Evolutionary conservation across 1,140 invertebrate species (phyloP), one percentile per base, ranked within the genome.

Genomic region (Leguminivora glycinivorella): DNA sequence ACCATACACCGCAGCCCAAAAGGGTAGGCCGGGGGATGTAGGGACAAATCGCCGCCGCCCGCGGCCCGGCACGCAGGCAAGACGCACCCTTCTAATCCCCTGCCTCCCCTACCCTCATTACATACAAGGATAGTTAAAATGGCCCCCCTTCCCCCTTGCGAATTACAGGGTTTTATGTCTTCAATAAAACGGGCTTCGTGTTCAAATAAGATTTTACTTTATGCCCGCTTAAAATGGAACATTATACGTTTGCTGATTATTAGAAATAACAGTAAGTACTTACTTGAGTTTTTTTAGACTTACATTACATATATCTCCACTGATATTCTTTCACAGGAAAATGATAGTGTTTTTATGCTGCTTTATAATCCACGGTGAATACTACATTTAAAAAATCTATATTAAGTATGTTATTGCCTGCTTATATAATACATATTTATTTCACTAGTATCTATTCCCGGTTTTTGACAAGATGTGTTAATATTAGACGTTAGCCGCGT

Each of bases 21-120:
- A 81, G 81, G 80, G 81, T 84, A 81, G 72, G 68, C 72, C 72
- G 77, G 80, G 85, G 85, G 77, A 75, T 77, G 74, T 71, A 79
- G 80, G 83, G 87, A 87, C 88, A 90, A 90, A 88, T 89, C 87
- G 86, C 82, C 78, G 60, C 73, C 80, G 85, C 80, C 82, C 85
- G 83, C 83, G 85, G 87, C 70, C 79, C 72, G 85, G 85, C 88
- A 90, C 88, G 88, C 84, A 87, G 76, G 74, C 87, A 90, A 90
- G 88, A 89, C 83, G 87, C 83, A 87, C 87, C 87, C 87, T 86
- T 81, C 81, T 84, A 88, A 87, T 86, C 81, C 79, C 74, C 69
- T 47, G 47, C 69, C 72, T 75, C 76, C 76, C 72, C 70, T 67
- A 74, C 81, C 79, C 82, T 87, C 83, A 84, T 89, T 88, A 89